Base-by-base conservation (phyloP, 2,113 vertebrate genomes). In the Dolichallabes microphthalmus region DNA sequence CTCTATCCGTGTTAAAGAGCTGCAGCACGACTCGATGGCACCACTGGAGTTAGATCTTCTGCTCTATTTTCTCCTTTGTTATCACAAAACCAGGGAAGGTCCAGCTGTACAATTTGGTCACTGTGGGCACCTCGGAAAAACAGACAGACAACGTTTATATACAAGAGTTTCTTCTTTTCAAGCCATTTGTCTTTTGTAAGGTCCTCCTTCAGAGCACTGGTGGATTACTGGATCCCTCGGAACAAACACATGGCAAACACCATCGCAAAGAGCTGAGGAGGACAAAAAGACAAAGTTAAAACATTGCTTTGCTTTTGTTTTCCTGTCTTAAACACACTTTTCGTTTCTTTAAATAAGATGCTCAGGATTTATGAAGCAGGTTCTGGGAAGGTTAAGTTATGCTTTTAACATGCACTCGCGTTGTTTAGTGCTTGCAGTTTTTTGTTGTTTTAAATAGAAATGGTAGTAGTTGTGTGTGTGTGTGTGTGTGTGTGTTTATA, bases 191-290 rank as follows among this genome's bases (percentile, higher is more conserved):
- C 85, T 85, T 89, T 80, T 39, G 57, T 85, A 69, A 83, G 57
- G 88, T 75, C 63, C 60, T 30, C 77, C 75, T 58, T 6, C 30
- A 79, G 78, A 85, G 52, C n/a, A 25, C 8, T 58, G 85, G 45
- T 27, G 22, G 8, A 84, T 86, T 95, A 98, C 92, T 98, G 96
- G 93, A 98, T 98, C 73, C 97, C 96, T 89, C 95, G 92, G 90
- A 98, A 98, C 87, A 98, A 93, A 93, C 97, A 98, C 96, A 98
- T 97, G 39, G 97, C 97, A 35, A 98, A 98, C 89, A 97, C 93
- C 97, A 98, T 98, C 88, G 96, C 95, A 5, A 97, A 97, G 13
- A 98, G 95, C 97, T 98, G 94, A 4, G 17, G 85, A 89, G 81
- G 84, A 1, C 30, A 5, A 80, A 61, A 85, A 0, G 8, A 66